Percentiles rank a stretch among this genome's conserved stretches.
Evolutionary conservation across 2,888 invertebrate species (phyloP).

Genomic region (Hypena proboscidalis): DNA sequence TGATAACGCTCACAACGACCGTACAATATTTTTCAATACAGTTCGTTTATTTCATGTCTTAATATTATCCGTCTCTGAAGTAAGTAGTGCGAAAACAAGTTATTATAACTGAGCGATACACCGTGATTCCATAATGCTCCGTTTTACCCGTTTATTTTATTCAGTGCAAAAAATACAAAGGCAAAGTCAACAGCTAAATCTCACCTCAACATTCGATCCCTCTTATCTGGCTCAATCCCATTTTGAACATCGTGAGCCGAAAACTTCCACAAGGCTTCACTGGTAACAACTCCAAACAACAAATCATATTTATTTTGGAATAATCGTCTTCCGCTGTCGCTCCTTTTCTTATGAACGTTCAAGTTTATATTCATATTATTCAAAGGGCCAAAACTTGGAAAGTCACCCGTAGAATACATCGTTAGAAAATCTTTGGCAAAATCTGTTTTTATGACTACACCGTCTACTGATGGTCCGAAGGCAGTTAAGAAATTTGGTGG

Average conservation of each 20-base stretch:
- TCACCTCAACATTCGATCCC: slow-evolving; percentile 91
- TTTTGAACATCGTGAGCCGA: slow-evolving; percentile 92
- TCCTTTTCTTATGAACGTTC: slow-evolving; percentile 86
- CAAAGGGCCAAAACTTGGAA: slow-evolving; percentile 86
- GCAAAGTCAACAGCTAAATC: slow-evolving; percentile 10
- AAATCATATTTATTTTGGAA: slow-evolving; percentile 91
- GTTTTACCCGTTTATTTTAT: no score
- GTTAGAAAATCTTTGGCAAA: slow-evolving; percentile 92
- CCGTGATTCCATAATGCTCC: no score
- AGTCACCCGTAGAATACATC: slow-evolving; percentile 87
- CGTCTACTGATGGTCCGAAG: slow-evolving; percentile 97
- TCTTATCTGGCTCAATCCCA: slow-evolving; percentile 94
- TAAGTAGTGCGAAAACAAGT: no score
- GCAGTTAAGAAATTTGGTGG: slow-evolving; percentile 93
- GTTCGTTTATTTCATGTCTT: no score
- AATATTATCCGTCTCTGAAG: no score
- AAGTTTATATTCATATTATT: slow-evolving; percentile 81
- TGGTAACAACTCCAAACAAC: slow-evolving; percentile 95
- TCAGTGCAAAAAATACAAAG: not conserved
- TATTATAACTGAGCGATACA: no score
- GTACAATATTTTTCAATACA: no score
- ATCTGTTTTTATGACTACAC: slow-evolving; percentile 96
- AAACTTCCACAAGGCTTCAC: slow-evolving; percentile 96
- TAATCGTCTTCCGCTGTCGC: slow-evolving; percentile 86
- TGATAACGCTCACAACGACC: no score